These are phyloP conservation scores for Branchellion lobata DNA, from an alignment of 2,888 invertebrate genomes.

Conservation along the genomic window DNA sequence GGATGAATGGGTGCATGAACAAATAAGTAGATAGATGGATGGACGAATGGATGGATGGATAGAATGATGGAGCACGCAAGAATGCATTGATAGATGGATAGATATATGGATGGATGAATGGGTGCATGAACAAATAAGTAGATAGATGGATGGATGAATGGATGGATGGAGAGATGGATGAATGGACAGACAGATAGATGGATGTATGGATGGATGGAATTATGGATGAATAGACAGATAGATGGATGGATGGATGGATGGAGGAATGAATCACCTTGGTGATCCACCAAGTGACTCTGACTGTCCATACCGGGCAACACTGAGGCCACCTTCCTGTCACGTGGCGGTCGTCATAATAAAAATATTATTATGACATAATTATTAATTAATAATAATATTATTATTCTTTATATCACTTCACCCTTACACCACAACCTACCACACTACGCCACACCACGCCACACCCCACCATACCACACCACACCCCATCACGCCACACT, in stretches of 20 bases:
- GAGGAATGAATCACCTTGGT: conserved; percentile 8
- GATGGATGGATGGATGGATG: conserved; percentile 31
- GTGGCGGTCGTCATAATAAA: too few relatives aligned
- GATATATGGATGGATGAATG: conserved; percentile 35
- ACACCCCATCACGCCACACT: too few relatives aligned
- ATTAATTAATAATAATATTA: too few relatives aligned
- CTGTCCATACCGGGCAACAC: conserved; percentile 95
- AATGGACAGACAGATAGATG: not conserved
- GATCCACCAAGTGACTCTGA: conserved; percentile 45
- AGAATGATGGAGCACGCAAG: conserved; percentile 16
- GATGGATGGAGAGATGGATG: conserved; percentile 16
- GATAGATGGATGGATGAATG: not conserved
- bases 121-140: not conserved
- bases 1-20: conserved; percentile 18
- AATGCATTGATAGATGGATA: conserved; percentile 36
- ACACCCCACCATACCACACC: too few relatives aligned
- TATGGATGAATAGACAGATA: conserved; percentile 11
- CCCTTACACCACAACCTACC: too few relatives aligned
- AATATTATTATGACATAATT: too few relatives aligned
- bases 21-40: conserved; percentile 7
- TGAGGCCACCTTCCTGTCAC: conserved; percentile 83
- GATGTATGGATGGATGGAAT: conserved; percentile 20
- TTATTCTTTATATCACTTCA: too few relatives aligned
- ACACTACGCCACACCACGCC: too few relatives aligned
- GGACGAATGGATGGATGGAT: conserved; percentile 18